phyloP scores from a whole-genome alignment of 2,888 invertebrate species.

The Sinhomidia bicolor region DNA sequence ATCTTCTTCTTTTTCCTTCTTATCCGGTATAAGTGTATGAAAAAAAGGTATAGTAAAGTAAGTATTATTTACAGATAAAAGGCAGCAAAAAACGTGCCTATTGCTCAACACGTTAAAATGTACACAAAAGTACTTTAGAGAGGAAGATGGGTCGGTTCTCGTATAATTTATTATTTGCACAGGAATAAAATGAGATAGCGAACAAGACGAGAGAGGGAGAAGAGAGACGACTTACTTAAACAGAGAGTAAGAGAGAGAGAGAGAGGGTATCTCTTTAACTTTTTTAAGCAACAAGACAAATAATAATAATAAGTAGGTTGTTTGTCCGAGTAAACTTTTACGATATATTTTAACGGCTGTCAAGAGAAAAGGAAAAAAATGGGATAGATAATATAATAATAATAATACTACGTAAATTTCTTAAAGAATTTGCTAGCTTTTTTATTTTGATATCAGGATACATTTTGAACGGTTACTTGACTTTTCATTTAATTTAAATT shows the following conservation, averaged over 20 bases:
- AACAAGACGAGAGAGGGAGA: background rate
- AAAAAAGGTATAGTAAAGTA: background rate
- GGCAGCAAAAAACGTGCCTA: slow-evolving; percentile 30
- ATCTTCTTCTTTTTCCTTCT: background rate
- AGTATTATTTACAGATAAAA: background rate
- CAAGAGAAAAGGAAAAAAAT: slow-evolving; percentile 9
- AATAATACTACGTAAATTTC: no score
- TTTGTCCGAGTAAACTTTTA: slow-evolving; percentile 46
- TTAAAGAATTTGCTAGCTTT: no score
- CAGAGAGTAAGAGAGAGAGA: background rate
- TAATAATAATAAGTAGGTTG: slow-evolving; percentile 42
- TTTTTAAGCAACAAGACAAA: slow-evolving; percentile 56
- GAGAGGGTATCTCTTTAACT: slow-evolving; percentile 35
- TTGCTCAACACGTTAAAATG: slow-evolving; percentile 47
- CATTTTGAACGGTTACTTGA: no score
- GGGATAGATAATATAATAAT: slow-evolving; percentile 5
- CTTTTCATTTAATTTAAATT: no score
- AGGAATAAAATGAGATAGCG: slow-evolving; percentile 49
- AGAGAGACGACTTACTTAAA: slow-evolving; percentile 37
- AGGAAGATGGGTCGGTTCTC: slow-evolving; percentile 20
- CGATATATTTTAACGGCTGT: slow-evolving; percentile 47
- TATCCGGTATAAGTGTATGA: no score
- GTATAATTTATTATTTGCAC: slow-evolving; percentile 54
- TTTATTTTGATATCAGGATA: no score
- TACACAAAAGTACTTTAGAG: slow-evolving; percentile 9